Percentiles rank a stretch among this genome's conserved stretches.
Conservation (phyloP, 2,888 invertebrate genomes). For the Synergus japonicus region DNA sequence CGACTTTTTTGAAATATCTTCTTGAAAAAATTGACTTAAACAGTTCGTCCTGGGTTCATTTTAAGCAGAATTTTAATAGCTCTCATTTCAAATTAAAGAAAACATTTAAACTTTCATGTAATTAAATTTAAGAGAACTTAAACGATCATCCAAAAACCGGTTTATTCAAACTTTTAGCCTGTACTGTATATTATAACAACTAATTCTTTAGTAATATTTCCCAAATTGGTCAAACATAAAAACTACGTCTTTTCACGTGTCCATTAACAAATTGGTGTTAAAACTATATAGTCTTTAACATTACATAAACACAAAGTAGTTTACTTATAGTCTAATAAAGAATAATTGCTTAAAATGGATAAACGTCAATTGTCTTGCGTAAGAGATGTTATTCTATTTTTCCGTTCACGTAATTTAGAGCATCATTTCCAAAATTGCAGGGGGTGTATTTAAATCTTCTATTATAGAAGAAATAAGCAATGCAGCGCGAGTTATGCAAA, state of each 20-base stretch:
- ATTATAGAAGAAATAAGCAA: slow-evolving; percentile 18
- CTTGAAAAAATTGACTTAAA: no score
- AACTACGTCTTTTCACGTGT: background rate
- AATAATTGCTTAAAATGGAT: background rate
- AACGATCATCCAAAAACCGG: no score
- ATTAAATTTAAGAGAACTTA: no score
- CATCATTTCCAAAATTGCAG: slow-evolving; percentile 26
- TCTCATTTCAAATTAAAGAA: no score
- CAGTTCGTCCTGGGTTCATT: no score
- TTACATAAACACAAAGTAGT: background rate
- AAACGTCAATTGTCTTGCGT: background rate
- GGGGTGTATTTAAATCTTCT: background rate
- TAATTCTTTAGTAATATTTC: no score
- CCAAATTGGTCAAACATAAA: no score
- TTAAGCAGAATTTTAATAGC: no score
- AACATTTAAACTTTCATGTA: no score
- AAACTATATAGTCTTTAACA: background rate
- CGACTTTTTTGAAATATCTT: no score
- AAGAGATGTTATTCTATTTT: background rate
- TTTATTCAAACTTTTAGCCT: no score
- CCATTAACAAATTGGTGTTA: background rate
- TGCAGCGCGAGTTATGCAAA: slow-evolving; percentile 31
- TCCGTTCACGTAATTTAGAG: background rate
- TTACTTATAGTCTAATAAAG: background rate
- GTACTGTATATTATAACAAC: no score